Evolutionary conservation across 2,888 invertebrate species (phyloP).

Genomic region (Xestia rhomboidea): DNA sequence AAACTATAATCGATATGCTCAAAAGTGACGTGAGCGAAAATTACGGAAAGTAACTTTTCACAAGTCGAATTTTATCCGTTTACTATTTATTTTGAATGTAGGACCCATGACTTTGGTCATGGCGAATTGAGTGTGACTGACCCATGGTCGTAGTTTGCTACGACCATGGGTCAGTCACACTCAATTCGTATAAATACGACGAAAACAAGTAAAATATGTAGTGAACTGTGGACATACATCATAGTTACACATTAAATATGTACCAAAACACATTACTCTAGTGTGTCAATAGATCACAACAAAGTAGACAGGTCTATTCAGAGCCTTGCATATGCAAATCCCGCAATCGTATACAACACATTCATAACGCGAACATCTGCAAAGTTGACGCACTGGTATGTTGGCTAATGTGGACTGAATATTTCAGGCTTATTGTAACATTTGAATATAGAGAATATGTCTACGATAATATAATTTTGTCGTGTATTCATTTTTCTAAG

Average conservation of each 20-base stretch:
- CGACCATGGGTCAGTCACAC: neutral
- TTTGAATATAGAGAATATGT: conserved; percentile 15
- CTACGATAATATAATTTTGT: neutral
- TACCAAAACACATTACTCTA: conserved; percentile 39
- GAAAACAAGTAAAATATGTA: conserved; percentile 2
- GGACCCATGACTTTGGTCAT: no score
- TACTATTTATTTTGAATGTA: neutral
- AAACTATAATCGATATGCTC: no score
- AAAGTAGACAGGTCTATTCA: conserved; percentile 48
- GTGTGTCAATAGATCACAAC: conserved; percentile 35
- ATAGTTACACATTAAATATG: conserved; percentile 16
- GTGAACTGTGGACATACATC: conserved; percentile 1
- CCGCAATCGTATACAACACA: conserved; percentile 25
- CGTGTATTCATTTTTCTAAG: neutral
- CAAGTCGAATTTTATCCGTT: neutral
- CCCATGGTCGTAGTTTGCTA: no score
- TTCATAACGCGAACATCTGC: conserved; percentile 41
- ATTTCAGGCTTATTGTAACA: conserved; percentile 44
- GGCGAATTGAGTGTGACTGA: no score
- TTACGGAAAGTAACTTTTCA: no score
- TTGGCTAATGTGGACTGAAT: conserved; percentile 47
- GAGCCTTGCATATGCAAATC: conserved; percentile 41
- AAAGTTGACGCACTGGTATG: neutral
- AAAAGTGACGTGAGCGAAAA: neutral
- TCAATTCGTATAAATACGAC: neutral